These are phyloP conservation scores for Callimorpha dominula DNA, from an alignment of 2,888 invertebrate genomes.

Conservation along the genomic window DNA sequence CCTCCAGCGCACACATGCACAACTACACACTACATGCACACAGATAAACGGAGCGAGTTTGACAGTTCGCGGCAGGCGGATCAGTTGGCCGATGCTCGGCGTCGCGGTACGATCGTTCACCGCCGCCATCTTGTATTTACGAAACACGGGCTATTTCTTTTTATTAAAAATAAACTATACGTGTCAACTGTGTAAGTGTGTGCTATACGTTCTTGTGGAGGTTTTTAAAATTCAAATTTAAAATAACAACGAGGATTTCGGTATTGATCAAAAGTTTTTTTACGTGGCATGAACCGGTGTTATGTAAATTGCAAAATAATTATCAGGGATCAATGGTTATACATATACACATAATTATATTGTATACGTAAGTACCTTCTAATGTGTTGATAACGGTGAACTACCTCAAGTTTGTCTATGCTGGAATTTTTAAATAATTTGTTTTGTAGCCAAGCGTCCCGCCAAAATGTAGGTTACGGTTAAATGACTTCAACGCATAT, in stretches of 20 bases:
- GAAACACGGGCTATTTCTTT: conserved; percentile 72
- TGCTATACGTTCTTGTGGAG: conserved; percentile 58
- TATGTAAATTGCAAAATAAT: conserved; percentile 82
- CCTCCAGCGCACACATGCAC: conserved; percentile 60
- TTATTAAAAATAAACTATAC: conserved; percentile 74
- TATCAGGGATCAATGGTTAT: conserved; percentile 62
- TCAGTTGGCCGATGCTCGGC: conserved; percentile 85
- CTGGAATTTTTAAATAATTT: conserved; percentile 55
- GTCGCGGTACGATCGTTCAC: conserved; percentile 75
- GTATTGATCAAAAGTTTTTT: conserved; percentile 67
- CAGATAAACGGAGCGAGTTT: conserved; percentile 76
- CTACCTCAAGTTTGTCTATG: conserved; percentile 56
- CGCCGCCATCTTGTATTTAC: conserved; percentile 75
- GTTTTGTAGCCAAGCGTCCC: conserved; percentile 48
- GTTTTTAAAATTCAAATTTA: conserved; percentile 43
- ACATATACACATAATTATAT: conserved; percentile 20
- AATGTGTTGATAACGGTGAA: conserved; percentile 36
- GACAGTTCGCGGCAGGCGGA: conserved; percentile 75
- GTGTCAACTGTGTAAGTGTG: conserved; percentile 74
- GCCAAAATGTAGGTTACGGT: conserved; percentile 54
- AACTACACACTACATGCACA: conserved; percentile 52
- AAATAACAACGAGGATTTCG: conserved; percentile 62
- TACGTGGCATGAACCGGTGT: conserved; percentile 62
- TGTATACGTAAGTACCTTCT: conserved; percentile 39
- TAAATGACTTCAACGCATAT: conserved; percentile 31